Base-by-base conservation (phyloP, 92 coral and sea anemone species). In the Epizoanthus rinbou region DNA sequence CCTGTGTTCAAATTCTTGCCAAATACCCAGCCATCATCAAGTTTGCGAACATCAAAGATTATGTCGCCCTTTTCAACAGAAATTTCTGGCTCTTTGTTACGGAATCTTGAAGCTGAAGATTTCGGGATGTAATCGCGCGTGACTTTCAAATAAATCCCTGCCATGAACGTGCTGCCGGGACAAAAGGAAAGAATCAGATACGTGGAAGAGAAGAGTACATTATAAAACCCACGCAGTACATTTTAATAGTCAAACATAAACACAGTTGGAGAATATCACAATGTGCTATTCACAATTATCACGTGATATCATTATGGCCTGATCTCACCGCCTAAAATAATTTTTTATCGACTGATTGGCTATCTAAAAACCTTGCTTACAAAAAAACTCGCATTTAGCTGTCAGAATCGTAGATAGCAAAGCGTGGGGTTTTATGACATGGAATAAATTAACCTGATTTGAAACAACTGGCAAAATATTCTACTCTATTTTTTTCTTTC, bases 1-100 rank as follows among this genome's bases (percentile, higher is more conserved):
- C 98, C 98, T 54, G 90, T 91, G 76, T 93, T 93, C 7, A 93
- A 59, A 73, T 93, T 93, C 83, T 93, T 93, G 54, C 98, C 98
- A 57, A 83, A 91, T 70, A 93, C 59, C 95, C 98, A 93, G 33
- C 98, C 98, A n/a, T 89, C 93, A 3, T 90, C 95, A 23, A 83
- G 87, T 70, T 91, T 93, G 4, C 88, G 92, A 57, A 93, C 98
- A 75, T 93, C 98, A 80, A 93, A 93, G 17, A 93, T 93, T 64
- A 93, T 93, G 73, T 93, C 98, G 35, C 98, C 98, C 52, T 91
- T 91, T 63, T 93, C 98, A 17, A 93, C 98, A 6, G 90, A 75
- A 45, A 93, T 93, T 35, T 90, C 90, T 22, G 93, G 80, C 22
- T 93, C 93, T 93, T 91, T 91, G 15, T 92, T 91, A 13, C 95